Evolutionary conservation across 2,797 vertebrate species (phyloP), one percentile per base, ranked within the genome.

Genomic region (Otus scops): DNA sequence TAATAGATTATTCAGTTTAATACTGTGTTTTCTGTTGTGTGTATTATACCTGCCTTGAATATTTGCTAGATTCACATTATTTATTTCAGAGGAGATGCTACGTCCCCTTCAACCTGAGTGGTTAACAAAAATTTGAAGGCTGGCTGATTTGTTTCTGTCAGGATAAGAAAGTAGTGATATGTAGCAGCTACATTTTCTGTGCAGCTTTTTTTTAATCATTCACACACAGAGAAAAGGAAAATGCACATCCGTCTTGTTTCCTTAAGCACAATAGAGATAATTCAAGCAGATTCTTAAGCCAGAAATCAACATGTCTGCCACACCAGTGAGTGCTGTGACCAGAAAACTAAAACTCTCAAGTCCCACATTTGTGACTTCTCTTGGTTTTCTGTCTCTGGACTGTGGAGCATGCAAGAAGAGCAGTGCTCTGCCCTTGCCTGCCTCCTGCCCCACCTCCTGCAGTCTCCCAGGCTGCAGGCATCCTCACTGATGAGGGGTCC

Each of bases 131-230:
- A 65, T 91, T 91, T 92, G 92, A 92, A 89, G 89, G 85, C 73
- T 94, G 73, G 56, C 61, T 92, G 87, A 36, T 92, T 91, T 92
- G 87, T 69, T 92, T 80, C 75, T 93, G 65, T 63, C 83, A 63
- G 82, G 34, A 68, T 41, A 60, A 82, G 68, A 48, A 89, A 68
- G 68, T 53, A 56, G 50, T 24, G 85, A 76, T 65, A 48, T 19
- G 69, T 59, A 69, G 76, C 79, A 92, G 89, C 65, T 51, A 34
- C 20, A 3, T 81, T 54, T 60, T 89, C 59, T 47, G 20, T 41
- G 69, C 9, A 61, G 73, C 13, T n/a, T 43, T 51, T 78, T 64
- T 67, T 71, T 27, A 51, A 86, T 71, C 75, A 53, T 63, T 69
- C 28, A 24, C 8, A n/a, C 17, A 36, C 19, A 16, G 7, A 53